Conservation (phyloP, 2,797 vertebrate species). For the Astyanax mexicanus region DNA sequence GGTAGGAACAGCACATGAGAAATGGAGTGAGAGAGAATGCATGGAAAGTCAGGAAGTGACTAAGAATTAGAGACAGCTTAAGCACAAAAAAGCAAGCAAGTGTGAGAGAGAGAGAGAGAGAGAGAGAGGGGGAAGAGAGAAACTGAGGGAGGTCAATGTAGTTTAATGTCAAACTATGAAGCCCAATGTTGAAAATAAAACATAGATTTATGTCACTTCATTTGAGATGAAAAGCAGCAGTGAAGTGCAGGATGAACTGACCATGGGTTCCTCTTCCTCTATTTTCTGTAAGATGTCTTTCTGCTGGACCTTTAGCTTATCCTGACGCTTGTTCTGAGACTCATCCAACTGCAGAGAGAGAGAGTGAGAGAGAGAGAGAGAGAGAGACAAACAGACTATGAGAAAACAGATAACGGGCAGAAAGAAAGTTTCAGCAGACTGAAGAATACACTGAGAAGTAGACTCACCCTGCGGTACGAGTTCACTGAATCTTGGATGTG, state of each 20-base stretch:
- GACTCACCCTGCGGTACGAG: constrained; percentile 83
- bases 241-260: constrained; percentile 62
- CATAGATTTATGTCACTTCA: neutral
- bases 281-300: constrained; percentile 82
- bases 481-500: constrained; percentile 87
- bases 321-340: constrained; percentile 84
- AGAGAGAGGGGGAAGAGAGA: neutral
- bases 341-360: constrained; percentile 80
- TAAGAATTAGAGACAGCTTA: neutral
- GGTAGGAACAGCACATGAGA: too few relatives aligned
- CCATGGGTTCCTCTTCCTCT: constrained; percentile 78
- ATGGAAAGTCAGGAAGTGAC: too few relatives aligned
- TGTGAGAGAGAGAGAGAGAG: neutral
- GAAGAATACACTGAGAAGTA: too few relatives aligned
- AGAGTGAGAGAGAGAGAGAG: too few relatives aligned
- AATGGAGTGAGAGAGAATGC: neutral
- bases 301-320: constrained; percentile 77
- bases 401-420: too few relatives aligned
- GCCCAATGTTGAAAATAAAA: neutral
- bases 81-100: neutral
- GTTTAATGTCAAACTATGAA: too few relatives aligned
- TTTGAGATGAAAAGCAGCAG: neutral
- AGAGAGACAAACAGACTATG: neutral
- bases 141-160: too few relatives aligned
- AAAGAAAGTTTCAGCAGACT: too few relatives aligned